Evolutionary conservation across 2,888 invertebrate genomes (phyloP), one percentile per base, ranked within the genome.

Genomic region (Cheilosia pagana): DNA sequence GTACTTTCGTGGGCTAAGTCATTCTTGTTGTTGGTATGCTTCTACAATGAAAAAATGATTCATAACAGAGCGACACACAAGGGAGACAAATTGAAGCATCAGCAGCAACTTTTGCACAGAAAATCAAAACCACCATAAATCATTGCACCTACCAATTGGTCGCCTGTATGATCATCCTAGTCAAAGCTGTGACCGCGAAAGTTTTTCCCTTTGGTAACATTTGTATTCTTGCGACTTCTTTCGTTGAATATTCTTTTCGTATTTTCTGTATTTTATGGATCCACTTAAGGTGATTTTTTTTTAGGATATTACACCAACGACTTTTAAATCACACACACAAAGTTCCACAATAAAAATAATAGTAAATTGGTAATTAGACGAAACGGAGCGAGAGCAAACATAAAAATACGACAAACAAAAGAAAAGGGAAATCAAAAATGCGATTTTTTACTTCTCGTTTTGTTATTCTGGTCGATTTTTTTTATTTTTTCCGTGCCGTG

Each of bases 31-130:
- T 67, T 76, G 71, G 35, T 59, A 23, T 59, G 19, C 35, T 68
- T 79, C 39, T 43, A 65, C 71, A 71, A 60, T 63, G 68, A 50
- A 70, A 79, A 78, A 71, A 60, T 85, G 83, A 85, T 75, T 85
- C 83, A 85, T 85, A 74, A 86, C 88, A 89, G 87, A 87, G 87
- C 82, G 87, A 43, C 55, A 53, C 41, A 55, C 19, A 28, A 52
- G 35, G 57, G 71, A 59, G 52, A 62, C 60, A 77, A 71, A 50
- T 21, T 50, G 55, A 78, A 60, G 60, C 52, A 59, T 21, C 55
- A 63, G 19, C 48, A 68, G 43, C 52, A 60, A 71, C 52, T 63
- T 67, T 52, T 14, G 35, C 10, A 48, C 41, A 43, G 23, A 50
- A n/a, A 60, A 52, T 14, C 14, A 23, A 50, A 72, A 39, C 41